These are phyloP conservation scores for Andricus quercusramuli DNA, from an alignment of 2,888 invertebrate genomes.

Conservation along the genomic window DNA sequence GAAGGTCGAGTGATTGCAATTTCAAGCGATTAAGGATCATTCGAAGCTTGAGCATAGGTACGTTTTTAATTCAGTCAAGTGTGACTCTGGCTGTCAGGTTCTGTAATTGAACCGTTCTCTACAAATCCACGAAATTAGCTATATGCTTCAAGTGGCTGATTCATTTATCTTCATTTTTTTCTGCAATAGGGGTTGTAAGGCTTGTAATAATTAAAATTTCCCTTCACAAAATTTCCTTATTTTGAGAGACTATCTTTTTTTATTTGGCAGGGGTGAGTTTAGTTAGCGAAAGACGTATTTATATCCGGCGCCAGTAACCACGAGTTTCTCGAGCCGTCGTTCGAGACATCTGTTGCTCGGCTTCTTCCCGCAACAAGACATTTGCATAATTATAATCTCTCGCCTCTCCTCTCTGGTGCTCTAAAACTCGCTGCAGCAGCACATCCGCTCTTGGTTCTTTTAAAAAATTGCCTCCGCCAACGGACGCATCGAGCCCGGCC, in stretches of 20 bases:
- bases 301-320: conserved; percentile 33
- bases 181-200: no score
- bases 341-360: conserved; percentile 77
- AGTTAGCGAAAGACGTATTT: conserved; percentile 39
- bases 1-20: conserved; percentile 2
- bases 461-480: conserved; percentile 28
- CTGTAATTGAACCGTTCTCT: no score
- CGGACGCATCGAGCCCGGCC: conserved; percentile 17
- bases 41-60: neutral
- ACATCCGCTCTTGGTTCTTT: conserved; percentile 28
- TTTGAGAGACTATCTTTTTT: conserved; percentile 8
- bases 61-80: neutral
- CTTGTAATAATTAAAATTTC: conserved; percentile 21
- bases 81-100: neutral
- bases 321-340: conserved; percentile 61
- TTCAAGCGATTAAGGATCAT: conserved; percentile 27
- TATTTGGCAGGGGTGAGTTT: conserved; percentile 14
- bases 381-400: conserved; percentile 78
- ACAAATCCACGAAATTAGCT: no score
- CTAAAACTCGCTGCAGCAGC: conserved; percentile 23
- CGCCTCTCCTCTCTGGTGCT: conserved; percentile 33
- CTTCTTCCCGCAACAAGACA: conserved; percentile 72
- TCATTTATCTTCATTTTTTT: no score
- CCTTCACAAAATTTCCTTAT: neutral
- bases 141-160: no score